Evolutionary conservation across 2,113 vertebrate genomes (phyloP).

Genomic region (Ophiodon elongatus): DNA sequence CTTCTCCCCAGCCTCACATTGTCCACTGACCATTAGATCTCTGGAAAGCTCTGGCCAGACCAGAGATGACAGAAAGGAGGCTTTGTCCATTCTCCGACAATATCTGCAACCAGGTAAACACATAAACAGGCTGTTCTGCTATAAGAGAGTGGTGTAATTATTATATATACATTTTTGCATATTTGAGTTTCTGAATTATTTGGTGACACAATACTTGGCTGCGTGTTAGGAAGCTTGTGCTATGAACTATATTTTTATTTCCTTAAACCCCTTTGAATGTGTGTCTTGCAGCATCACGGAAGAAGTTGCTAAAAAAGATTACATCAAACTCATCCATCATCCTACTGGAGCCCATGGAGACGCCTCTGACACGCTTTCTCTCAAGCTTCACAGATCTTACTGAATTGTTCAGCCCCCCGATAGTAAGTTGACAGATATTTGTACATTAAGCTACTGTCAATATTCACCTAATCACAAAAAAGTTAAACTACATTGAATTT

Average conservation of each 20-base stretch:
- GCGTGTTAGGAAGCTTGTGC: neutral
- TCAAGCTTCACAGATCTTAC: slow-evolving; percentile 82
- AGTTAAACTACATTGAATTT: neutral
- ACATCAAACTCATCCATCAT: slow-evolving; percentile 85
- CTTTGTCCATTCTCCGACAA: slow-evolving; percentile 80
- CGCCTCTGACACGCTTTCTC: slow-evolving; percentile 86
- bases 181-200: neutral
- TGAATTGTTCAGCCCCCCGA: slow-evolving; percentile 81
- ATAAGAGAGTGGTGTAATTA: neutral
- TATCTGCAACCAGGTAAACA: slow-evolving; percentile 83
- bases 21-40: slow-evolving; percentile 85
- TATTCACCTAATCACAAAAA: neutral
- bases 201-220: neutral
- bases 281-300: slow-evolving; percentile 83
- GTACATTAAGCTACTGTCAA: neutral
- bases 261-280: neutral
- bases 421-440: slow-evolving; percentile 62
- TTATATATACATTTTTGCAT: neutral
- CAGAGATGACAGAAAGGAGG: slow-evolving; percentile 77
- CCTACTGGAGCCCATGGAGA: slow-evolving; percentile 90
- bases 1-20: slow-evolving; percentile 89
- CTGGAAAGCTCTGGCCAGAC: slow-evolving; percentile 64
- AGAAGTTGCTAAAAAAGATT: slow-evolving; percentile 83
- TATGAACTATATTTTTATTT: neutral
- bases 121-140: neutral